Conservation (phyloP, 2,113 vertebrate species). For the Hucho hucho region DNA sequence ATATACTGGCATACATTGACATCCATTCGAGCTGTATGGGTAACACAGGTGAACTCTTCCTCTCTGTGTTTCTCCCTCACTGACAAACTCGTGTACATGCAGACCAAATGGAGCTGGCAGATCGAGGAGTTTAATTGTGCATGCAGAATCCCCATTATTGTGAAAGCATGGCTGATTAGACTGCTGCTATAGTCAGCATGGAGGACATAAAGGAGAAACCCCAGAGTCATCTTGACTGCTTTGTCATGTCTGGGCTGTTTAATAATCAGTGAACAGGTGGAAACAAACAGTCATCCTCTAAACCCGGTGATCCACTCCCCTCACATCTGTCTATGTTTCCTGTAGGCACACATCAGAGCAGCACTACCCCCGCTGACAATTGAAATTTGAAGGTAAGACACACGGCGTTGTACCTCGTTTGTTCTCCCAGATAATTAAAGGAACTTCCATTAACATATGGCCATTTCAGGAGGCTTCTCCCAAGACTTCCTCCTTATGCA, state of each 20-base stretch:
- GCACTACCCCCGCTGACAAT: background rate
- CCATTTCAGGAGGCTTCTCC: conserved; percentile 30
- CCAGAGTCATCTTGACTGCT: conserved; percentile 1
- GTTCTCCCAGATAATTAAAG: conserved; percentile 19
- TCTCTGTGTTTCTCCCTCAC: background rate
- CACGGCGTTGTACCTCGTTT: background rate
- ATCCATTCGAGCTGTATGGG: background rate
- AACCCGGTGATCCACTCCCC: background rate
- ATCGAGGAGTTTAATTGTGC: conserved; percentile 21
- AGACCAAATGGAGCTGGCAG: conserved; percentile 10
- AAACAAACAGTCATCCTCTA: background rate
- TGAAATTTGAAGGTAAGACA: background rate
- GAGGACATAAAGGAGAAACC: conserved; percentile 11
- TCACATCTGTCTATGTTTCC: background rate
- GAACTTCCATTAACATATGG: conserved; percentile 45
- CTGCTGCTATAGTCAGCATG: conserved; percentile 2
- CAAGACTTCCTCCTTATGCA: conserved; percentile 41
- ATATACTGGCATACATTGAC: background rate
- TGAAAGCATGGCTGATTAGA: conserved; percentile 7
- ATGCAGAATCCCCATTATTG: conserved; percentile 24
- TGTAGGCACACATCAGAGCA: background rate
- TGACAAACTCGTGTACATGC: conserved; percentile 1
- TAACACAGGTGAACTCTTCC: background rate
- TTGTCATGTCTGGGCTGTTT: conserved; percentile 26
- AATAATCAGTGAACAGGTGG: conserved; percentile 5